These are phyloP conservation scores for Callimorpha dominula DNA, from an alignment of 2,888 invertebrate species.

Conservation along the genomic window DNA sequence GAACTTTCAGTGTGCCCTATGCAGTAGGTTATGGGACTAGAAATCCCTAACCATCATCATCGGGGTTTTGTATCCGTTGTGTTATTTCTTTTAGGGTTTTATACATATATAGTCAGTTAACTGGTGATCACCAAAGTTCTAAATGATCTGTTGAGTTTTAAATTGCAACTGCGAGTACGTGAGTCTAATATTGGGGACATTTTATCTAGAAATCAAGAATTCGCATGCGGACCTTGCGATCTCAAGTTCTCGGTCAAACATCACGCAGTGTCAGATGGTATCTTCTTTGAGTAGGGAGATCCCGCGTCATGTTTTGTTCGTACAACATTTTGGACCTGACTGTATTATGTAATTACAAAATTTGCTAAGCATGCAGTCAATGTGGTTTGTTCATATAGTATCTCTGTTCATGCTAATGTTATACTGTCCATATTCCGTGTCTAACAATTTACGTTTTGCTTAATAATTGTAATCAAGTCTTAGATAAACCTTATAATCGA, in stretches of 20 bases:
- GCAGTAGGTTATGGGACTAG: too few species aligned
- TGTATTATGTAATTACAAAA: too few species aligned
- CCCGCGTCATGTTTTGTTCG: neutral
- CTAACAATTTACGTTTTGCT: too few species aligned
- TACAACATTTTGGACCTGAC: neutral
- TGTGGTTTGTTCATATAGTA: too few species aligned
- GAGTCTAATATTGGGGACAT: slow-evolving; percentile 34
- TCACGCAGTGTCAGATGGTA: slow-evolving; percentile 57
- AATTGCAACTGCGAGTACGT: slow-evolving; percentile 1
- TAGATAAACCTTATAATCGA: too few species aligned
- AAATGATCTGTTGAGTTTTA: neutral
- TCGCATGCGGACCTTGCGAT: slow-evolving; percentile 37
- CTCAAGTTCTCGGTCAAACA: slow-evolving; percentile 50
- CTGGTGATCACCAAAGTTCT: neutral
- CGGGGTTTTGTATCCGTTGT: neutral
- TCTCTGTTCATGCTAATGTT: too few species aligned
- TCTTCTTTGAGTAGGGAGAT: slow-evolving; percentile 35
- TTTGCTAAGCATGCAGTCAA: too few species aligned
- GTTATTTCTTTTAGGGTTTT: neutral
- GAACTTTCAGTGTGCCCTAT: too few species aligned
- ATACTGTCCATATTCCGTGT: too few species aligned
- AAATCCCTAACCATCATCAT: neutral
- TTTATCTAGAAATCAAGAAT: slow-evolving; percentile 35
- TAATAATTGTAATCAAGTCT: too few species aligned
- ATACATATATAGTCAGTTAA: neutral